phyloP scores from a whole-genome alignment of 2,113 vertebrate species.

The Pseudopipra pipra region DNA sequence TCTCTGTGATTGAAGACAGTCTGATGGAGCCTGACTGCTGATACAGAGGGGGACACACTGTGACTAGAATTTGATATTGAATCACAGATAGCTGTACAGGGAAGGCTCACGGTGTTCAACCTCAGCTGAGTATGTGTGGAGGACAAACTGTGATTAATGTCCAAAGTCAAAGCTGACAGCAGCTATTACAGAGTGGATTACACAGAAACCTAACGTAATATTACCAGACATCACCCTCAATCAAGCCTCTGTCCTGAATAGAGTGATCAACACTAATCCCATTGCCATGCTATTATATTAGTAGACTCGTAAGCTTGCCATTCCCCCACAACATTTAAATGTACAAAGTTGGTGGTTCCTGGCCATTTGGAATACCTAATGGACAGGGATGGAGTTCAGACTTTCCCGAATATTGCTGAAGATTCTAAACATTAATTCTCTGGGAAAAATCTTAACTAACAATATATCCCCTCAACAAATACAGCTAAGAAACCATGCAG shows the following conservation, averaged over 20 bases:
- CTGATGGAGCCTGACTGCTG: background rate
- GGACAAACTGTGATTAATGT: background rate
- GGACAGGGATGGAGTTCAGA: background rate
- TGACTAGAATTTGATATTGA: background rate
- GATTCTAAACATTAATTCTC: background rate
- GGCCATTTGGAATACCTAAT: background rate
- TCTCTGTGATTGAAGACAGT: background rate
- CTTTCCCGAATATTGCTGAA: background rate
- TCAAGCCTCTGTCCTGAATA: background rate
- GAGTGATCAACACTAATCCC: conserved; percentile 11
- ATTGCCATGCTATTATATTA: background rate
- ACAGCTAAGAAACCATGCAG: background rate
- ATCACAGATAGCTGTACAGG: background rate
- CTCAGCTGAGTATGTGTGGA: accelerated
- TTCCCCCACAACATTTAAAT: background rate
- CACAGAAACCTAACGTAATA: background rate
- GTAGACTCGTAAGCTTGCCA: background rate
- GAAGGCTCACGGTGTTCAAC: background rate
- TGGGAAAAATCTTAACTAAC: background rate
- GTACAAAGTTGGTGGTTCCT: background rate
- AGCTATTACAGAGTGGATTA: background rate
- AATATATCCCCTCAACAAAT: background rate
- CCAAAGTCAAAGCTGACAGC: conserved; percentile 1
- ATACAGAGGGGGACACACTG: background rate
- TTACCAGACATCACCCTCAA: background rate